phyloP scores from a whole-genome alignment of 2,797 vertebrate species.

The Hafferia zeledoni region DNA sequence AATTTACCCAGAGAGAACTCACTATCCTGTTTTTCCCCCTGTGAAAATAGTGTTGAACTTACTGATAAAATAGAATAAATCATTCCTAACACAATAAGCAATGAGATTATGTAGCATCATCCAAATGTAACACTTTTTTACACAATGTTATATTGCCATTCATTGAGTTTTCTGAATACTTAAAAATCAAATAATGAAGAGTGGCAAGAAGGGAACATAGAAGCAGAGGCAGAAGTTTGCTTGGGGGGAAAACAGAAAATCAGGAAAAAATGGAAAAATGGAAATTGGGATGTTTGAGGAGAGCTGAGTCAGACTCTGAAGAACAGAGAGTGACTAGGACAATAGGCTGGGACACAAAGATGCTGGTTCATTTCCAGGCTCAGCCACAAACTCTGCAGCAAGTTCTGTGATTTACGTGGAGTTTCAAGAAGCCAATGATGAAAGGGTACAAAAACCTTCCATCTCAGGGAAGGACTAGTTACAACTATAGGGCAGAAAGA shows the following conservation, averaged over 20 bases:
- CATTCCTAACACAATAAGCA: not conserved
- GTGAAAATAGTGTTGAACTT: not conserved
- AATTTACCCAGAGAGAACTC: not conserved
- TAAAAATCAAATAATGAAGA: not conserved
- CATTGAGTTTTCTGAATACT: conserved; percentile 27
- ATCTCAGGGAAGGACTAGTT: not conserved
- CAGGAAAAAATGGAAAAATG: conserved; percentile 2
- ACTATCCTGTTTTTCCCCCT: not conserved
- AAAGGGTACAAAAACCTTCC: not conserved
- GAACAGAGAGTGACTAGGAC: conserved; percentile 30
- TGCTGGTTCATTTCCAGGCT: conserved; percentile 13
- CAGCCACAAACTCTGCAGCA: not conserved
- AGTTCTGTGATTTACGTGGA: not conserved
- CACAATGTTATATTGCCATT: not conserved
- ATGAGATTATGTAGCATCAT: not conserved
- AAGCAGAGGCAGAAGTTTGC: not conserved
- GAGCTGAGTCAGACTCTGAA: not conserved
- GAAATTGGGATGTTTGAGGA: conserved; percentile 10
- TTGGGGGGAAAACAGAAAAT: not conserved
- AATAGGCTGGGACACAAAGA: conserved; percentile 40
- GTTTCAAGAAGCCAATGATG: not conserved
- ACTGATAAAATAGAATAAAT: conserved; percentile 31
- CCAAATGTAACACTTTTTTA: not conserved
- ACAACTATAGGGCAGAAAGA: not conserved
- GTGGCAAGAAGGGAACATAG: conserved; percentile 1